Base-by-base conservation (phyloP, 1,140 invertebrate species). In the Agrypnia vestita region DNA sequence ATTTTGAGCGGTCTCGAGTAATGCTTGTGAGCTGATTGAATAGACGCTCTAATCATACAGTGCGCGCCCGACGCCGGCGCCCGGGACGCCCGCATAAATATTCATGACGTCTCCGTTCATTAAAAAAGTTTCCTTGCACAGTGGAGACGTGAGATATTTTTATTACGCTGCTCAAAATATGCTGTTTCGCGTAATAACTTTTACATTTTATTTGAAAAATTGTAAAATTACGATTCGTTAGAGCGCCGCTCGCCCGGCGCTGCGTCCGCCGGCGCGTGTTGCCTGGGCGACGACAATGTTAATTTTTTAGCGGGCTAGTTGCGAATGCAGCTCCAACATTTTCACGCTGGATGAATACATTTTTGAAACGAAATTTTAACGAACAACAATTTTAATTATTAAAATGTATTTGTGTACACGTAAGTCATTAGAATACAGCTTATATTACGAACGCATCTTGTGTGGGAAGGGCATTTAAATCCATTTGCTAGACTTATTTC, bases 81-180 rank as follows among this genome's bases (percentile, higher is more conserved):
- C 61, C 25, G 25, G 25, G 25, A 25, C 62, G 62, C 62, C n/a
- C 13, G 62, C 44, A 67, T 67, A 67, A 67, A 67, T 67, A 67
- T 67, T 67, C 62, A 67, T 47, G 15, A 35, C 62, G 62, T 17
- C 35, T 43, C 35, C 8, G 62, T 67, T 67, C 62, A 67, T 67
- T 67, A 67, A 67, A 59, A 59, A 67, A 67, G 21, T 67, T 67
- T 67, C n/a, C 62, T 67, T 67, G 62, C 62, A 67, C 35, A 43
- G 62, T 15, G 10, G 44, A 35, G 44, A 67, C 62, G 62, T 67
- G 62, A 67, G 62, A 67, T 15, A 44, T 67, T 67, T 67, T 67
- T 67, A 67, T 67, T 67, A 67, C 44, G 62, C 62, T 67, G n/a
- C 62, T 43, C 49, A 51, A 51, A 15, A 13, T 51, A 51, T 51